Evolutionary conservation across 1,140 invertebrate species (phyloP).

Genomic region (fruit fly (Drosophila melanogaster)): Release_6_plus_ISO1_MT NC_004354.4:6707501-6708000

Average conservation of each 20-base stretch:
- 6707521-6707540: constrained; percentile 27
- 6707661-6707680: constrained; percentile 1
- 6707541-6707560: constrained; percentile 36
- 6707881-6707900: neutral
- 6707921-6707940: too few species aligned
- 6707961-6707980: neutral
- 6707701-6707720: neutral
- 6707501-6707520: constrained; percentile 36
- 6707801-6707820: neutral
- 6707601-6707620: constrained; percentile 29
- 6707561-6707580: constrained; percentile 40
- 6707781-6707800: neutral
- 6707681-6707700: constrained; percentile 6
- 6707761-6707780: neutral
- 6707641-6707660: neutral
- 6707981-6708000: constrained; percentile 15
- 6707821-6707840: neutral
- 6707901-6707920: neutral
- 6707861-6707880: neutral
- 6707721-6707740: neutral
- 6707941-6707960: neutral
- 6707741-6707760: too few species aligned
- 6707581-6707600: constrained; percentile 42
- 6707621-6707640: constrained; percentile 9
- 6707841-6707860: neutral